phyloP scores from a whole-genome alignment of 2,888 invertebrate species.

The Penaeus monodon region DNA sequence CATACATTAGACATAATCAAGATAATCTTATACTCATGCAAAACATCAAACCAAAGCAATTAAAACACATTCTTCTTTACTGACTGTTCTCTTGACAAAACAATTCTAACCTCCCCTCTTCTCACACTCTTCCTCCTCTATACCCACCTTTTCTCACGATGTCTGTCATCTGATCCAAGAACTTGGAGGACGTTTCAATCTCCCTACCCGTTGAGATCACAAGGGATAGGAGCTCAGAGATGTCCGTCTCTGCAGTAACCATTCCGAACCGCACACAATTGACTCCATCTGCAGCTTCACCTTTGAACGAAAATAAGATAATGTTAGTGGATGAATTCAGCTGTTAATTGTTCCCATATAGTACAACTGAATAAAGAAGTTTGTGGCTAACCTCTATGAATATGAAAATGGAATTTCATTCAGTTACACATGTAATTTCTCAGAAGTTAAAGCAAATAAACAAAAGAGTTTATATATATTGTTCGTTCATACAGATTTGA shows the following conservation, averaged over 20 bases:
- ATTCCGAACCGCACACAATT: conserved; percentile 95
- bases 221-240: conserved; percentile 87
- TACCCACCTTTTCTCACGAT: conserved; percentile 84
- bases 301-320: conserved; percentile 69
- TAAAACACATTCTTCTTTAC: background rate
- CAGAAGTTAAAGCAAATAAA: too few relatives aligned
- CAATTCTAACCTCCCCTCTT: background rate
- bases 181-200: conserved; percentile 92
- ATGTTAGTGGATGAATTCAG: too few relatives aligned
- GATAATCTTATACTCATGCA: background rate
- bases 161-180: conserved; percentile 94
- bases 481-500: too few relatives aligned
- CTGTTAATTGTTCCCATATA: too few relatives aligned
- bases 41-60: background rate
- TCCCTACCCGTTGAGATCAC: conserved; percentile 90
- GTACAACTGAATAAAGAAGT: too few relatives aligned
- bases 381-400: too few relatives aligned
- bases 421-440: too few relatives aligned
- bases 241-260: conserved; percentile 95
- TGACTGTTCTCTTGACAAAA: background rate
- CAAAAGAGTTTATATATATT: too few relatives aligned
- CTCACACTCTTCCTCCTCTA: background rate
- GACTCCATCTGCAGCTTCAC: conserved; percentile 86
- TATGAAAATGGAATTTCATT: too few relatives aligned
- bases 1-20: background rate